Conservation (phyloP, 2,113 vertebrate genomes). For the Anhinga rufa region DNA sequence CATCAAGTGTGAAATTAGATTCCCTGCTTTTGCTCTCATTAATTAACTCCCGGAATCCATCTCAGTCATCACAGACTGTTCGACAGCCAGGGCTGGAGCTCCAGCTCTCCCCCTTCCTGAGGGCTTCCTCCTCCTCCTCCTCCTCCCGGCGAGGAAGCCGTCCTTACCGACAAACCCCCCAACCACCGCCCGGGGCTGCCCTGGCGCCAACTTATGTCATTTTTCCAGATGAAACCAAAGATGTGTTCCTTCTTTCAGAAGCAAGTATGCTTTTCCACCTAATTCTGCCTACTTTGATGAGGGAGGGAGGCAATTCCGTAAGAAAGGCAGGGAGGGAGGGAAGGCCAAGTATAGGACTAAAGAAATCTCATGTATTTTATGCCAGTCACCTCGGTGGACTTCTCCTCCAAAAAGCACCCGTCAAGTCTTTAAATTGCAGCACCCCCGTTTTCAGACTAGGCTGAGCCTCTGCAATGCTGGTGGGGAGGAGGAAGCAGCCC, state of each 20-base stretch:
- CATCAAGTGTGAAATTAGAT: background rate
- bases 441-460: too few species aligned
- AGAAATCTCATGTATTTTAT: background rate
- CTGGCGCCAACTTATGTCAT: rapidly evolving
- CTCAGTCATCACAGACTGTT: background rate
- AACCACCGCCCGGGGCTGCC: too few species aligned
- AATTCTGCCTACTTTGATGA: background rate
- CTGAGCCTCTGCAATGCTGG: background rate
- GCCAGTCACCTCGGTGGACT: too few species aligned
- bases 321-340: background rate
- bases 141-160: background rate
- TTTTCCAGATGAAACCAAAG: background rate
- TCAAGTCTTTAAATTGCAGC: too few species aligned
- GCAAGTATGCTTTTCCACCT: too few species aligned
- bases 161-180: too few species aligned
- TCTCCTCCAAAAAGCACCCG: background rate
- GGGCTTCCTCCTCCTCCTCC: background rate
- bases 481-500: background rate
- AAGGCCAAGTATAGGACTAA: background rate
- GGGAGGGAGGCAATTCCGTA: background rate
- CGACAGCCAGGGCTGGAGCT: background rate
- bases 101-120: background rate
- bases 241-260: background rate
- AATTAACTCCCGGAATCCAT: background rate
- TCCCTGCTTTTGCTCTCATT: background rate